Percentiles rank a stretch among this genome's conserved stretches.
These are phyloP conservation scores for Pectinophora gossypiella DNA, from an alignment of 1,140 invertebrate genomes.

Conservation along the genomic window DNA sequence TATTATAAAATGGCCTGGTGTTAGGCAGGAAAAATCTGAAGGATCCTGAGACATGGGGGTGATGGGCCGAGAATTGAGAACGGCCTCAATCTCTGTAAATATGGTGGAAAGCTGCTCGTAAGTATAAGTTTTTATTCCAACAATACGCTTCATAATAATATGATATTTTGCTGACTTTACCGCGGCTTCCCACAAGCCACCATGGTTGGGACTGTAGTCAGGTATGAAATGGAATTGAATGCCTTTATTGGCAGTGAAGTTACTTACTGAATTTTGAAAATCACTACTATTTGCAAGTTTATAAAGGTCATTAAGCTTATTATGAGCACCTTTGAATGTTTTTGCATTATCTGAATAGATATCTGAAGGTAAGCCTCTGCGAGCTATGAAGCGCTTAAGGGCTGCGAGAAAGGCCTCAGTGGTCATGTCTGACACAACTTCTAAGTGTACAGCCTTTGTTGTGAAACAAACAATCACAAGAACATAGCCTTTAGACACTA, in stretches of 20 bases:
- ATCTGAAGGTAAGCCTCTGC: constrained; percentile 8
- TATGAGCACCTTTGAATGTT: constrained; percentile 9
- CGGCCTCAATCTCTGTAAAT: not conserved
- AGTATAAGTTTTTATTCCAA: not conserved
- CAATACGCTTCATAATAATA: constrained; percentile 20
- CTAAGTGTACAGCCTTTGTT: constrained; percentile 23
- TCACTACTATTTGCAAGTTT: not conserved
- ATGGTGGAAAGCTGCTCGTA: constrained; percentile 5
- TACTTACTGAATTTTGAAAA: not conserved
- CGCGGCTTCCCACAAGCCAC: constrained; percentile 59
- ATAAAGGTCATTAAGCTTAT: constrained; percentile 7
- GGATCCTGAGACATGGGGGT: not conserved
- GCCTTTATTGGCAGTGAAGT: constrained; percentile 9
- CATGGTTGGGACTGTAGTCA: constrained; percentile 49
- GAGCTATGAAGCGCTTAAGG: constrained; percentile 6
- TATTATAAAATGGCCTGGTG: constrained; percentile 6
- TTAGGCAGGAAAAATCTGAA: not conserved
- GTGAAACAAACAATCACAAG: constrained; percentile 28
- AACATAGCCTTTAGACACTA: constrained; percentile 26
- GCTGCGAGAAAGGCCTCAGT: constrained; percentile 9
- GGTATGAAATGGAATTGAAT: constrained; percentile 64
- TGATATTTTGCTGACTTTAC: constrained; percentile 50
- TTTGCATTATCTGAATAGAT: constrained; percentile 8
- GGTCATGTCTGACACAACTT: constrained; percentile 25
- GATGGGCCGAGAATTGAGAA: constrained; percentile 3